Base-by-base conservation (phyloP, 2,797 vertebrate species). In the Pseudochromis fuscus region DNA sequence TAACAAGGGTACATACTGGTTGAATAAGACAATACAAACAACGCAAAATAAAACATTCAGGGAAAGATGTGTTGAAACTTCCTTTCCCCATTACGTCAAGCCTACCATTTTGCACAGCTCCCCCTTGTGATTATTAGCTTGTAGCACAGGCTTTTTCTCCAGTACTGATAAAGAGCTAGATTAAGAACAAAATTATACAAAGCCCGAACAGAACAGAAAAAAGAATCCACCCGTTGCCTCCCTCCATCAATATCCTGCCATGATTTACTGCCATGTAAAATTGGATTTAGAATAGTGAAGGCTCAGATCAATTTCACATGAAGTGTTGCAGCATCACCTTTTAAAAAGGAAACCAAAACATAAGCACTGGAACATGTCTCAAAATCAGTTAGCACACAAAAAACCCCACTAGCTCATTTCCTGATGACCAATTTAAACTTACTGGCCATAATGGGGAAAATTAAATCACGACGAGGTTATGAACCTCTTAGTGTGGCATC, bases 91-190 rank as follows among this genome's bases (percentile, higher is more conserved):
- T 79, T 61, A 75, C 18, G 23, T 61, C 64, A 73, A n/a, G 67
- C 58, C 62, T 73, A 82, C 37, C 27, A 21, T 72, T 86, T 77
- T 78, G 67, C 78, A 90, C 78, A 84, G 72, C 90, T 73, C 91
- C 90, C 84, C 73, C 92, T 79, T 80, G 89, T 92, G 92, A 87
- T 74, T 28, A 62, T 70, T 45, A 82, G 57, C 33, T 53, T 50
- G 46, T 35, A 84, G 64, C 64, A 89, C 77, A 88, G 55, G 30
- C 71, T 53, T 38, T 63, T 52, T 66, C 50, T 62, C 74, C 55
- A 28, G 37, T 61, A 53, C 24, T 67, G 57, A 27, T 62, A 35
- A 61, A 84, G 72, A 71, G 78, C 44, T 44, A 9, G 31, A 79
- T 60, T 49, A 57, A 63, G 86, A 7, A 58, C 40, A 72, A 60